Evolutionary conservation across 2,113 vertebrate species (phyloP), one percentile per base, ranked within the genome.

Genomic region (Menidia beryllina): DNA sequence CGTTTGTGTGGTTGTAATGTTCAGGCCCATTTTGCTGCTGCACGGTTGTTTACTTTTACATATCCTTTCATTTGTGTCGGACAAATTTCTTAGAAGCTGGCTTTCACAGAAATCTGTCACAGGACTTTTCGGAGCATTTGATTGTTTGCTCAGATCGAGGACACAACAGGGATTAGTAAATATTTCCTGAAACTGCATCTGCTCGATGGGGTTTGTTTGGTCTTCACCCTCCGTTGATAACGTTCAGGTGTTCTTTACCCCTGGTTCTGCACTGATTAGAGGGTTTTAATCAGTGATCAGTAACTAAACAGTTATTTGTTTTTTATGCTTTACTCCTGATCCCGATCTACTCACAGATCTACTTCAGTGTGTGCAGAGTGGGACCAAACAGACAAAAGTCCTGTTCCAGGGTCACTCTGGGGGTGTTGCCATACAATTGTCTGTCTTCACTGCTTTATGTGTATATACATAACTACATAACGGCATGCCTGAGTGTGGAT

Each of bases 31-130:
- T 17, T 39, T 61, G 8, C 41, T 23, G 24, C 30, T 74, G 12
- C 4, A 6, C n/a, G 24, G 36, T 50, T 3, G 47, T 68, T 63
- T 48, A 43, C 34, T 61, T 51, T 39, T 64, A 26, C 83, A 73
- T 61, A 66, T 76, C 56, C 23, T 58, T 70, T 68, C n/a, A 68
- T 69, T 68, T 81, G 77, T 86, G 52, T 73, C 63, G 25, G 70
- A 56, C 38, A 50, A 15, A 36, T 27, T 93, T 91, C 88, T 27
- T 56, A 83, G 89, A 91, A 92, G 12, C 15, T 24, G 34, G n/a
- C 20, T 90, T 93, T 71, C 83, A 75, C 65, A 73, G 90, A 89
- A 92, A 76, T 54, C 20, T 56, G 63, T 85, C 7, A 25, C 4
- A 25, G 59, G 47, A n/a, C 50, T 38, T 76, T 90, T 89, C 85